These are phyloP conservation scores for Halichoerus grypus DNA, from an alignment of 2,113 vertebrate genomes.

Conservation along the genomic window DNA sequence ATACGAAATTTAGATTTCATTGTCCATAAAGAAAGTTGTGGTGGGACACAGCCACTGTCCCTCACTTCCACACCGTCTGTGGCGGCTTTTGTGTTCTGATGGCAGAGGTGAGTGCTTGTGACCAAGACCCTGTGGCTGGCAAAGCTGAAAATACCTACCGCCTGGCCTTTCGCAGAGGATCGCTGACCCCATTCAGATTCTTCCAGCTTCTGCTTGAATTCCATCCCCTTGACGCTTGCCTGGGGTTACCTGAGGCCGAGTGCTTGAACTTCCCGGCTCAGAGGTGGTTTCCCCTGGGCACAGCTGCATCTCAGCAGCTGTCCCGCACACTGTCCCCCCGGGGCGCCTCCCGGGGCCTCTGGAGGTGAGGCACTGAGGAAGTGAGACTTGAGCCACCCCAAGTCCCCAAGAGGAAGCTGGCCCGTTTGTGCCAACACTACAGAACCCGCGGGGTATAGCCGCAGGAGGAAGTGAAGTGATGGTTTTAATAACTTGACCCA, in stretches of 20 bases:
- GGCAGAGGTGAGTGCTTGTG: background rate
- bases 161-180: background rate
- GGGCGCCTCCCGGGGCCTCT: rapidly evolving
- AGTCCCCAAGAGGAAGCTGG: rapidly evolving
- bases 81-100: rapidly evolving
- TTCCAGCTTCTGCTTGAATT: background rate
- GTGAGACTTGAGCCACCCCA: background rate
- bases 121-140: background rate
- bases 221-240: rapidly evolving
- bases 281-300: too few relatives aligned
- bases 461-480: background rate
- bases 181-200: background rate
- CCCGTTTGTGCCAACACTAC: rapidly evolving
- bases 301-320: background rate
- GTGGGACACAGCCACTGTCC: rapidly evolving
- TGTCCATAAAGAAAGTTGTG: background rate
- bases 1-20: background rate
- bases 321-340: background rate
- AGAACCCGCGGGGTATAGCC: rapidly evolving
- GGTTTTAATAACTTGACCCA: background rate
- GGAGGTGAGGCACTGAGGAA: background rate
- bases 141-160: background rate
- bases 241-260: rapidly evolving
- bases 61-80: rapidly evolving
- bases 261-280: rapidly evolving